These are phyloP conservation scores for Syngnathus scovelli DNA, from an alignment of 2,113 vertebrate genomes.

Conservation along the genomic window DNA sequence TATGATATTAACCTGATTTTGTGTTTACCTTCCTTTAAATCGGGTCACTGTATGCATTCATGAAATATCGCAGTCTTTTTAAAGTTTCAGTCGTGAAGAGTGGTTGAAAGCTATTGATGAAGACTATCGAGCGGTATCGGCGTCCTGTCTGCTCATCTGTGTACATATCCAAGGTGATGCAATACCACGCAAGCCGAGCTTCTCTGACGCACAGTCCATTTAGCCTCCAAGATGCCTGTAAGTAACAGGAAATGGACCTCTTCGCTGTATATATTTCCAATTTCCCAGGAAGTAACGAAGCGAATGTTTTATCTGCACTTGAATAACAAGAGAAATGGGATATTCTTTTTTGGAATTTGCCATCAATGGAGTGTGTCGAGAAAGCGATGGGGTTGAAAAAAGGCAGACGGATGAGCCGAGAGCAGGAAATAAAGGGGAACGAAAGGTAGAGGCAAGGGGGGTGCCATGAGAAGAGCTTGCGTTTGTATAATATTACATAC, in stretches of 20 bases:
- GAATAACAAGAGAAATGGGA: constrained; percentile 42
- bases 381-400: constrained; percentile 49
- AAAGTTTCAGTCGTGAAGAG: not conserved
- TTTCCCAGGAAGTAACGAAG: constrained; percentile 48
- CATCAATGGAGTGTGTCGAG: constrained; percentile 40
- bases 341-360: constrained; percentile 46
- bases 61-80: not conserved
- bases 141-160: not conserved
- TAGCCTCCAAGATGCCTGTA: constrained; percentile 5
- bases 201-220: not conserved
- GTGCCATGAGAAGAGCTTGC: not conserved
- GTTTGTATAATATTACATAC: not conserved
- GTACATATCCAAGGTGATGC: not conserved
- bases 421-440: constrained; percentile 33
- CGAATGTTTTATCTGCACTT: constrained; percentile 43
- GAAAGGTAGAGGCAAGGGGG: constrained; percentile 47
- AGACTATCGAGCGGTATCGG: not conserved
- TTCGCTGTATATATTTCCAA: constrained; percentile 42
- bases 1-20: not conserved
- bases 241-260: constrained; percentile 34
- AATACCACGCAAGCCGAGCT: not conserved
- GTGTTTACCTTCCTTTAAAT: not conserved
- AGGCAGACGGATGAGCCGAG: constrained; percentile 41
- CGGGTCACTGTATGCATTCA: not conserved
- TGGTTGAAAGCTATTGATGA: not conserved